Conservation (phyloP, 2,888 invertebrate genomes). For the Allophyes oxyacanthae region DNA sequence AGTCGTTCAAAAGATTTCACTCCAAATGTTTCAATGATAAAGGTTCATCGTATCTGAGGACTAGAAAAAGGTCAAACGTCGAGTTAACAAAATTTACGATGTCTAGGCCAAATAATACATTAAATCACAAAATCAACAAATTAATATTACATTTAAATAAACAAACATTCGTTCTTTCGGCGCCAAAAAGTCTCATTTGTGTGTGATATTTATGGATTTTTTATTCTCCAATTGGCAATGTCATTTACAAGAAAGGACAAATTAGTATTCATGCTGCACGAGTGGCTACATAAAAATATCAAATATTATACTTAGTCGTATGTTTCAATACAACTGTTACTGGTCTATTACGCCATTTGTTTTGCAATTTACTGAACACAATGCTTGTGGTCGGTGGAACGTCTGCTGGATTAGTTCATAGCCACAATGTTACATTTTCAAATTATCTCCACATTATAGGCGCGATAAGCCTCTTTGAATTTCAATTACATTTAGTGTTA, state of each 20-base stretch:
- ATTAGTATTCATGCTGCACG: conserved; percentile 44
- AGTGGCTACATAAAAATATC: conserved; percentile 38
- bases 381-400: conserved; percentile 51
- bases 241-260: conserved; percentile 42
- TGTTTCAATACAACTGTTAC: conserved; percentile 47
- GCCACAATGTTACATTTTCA: conserved; percentile 52
- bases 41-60: conserved; percentile 35
- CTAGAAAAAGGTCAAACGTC: conserved; percentile 40
- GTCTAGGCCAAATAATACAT: conserved; percentile 35
- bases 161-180: conserved; percentile 20
- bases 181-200: conserved; percentile 30
- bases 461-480: conserved; percentile 29
- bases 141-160: conserved; percentile 32
- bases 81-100: conserved; percentile 42
- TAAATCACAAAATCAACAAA: conserved; percentile 34
- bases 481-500: conserved; percentile 38
- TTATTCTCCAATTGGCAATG: conserved; percentile 37
- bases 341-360: conserved; percentile 54
- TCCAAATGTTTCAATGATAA: conserved; percentile 45
- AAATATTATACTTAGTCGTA: conserved; percentile 39
- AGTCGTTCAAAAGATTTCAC: conserved; percentile 15
- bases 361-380: conserved; percentile 54
- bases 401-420: conserved; percentile 56
- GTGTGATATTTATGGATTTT: conserved; percentile 33
- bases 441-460: conserved; percentile 45